phyloP scores from a whole-genome alignment of 2,888 invertebrate genomes.

The Lasioglossum vierecki region DNA sequence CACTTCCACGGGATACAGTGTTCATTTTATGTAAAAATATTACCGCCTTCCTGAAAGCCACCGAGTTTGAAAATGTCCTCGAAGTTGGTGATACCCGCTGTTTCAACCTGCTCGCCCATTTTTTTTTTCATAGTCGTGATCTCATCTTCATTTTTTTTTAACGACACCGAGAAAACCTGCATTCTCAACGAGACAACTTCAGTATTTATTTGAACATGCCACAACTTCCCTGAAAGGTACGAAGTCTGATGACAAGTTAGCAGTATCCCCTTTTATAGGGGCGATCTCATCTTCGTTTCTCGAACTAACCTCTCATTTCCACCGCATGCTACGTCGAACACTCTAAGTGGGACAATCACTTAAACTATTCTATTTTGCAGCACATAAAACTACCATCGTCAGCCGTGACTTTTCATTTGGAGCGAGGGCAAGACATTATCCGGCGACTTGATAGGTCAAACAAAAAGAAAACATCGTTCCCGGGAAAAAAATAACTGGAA shows the following conservation, averaged over 20 bases:
- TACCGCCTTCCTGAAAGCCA: neutral
- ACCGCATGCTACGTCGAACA: neutral
- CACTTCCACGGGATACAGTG: neutral
- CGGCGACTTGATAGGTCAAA: neutral
- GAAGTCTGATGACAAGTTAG: neutral
- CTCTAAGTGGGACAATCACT: neutral
- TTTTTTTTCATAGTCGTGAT: neutral
- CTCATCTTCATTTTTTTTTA: neutral
- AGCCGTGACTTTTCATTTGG: neutral
- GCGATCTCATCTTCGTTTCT: neutral
- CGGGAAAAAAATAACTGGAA: neutral
- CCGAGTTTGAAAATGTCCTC: neutral
- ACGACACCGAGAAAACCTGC: neutral
- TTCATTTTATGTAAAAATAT: conserved; percentile 3
- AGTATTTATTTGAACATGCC: neutral
- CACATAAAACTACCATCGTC: neutral
- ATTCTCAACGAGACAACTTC: neutral
- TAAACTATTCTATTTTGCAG: neutral
- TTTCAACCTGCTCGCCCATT: neutral
- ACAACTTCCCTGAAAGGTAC: neutral
- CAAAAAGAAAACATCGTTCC: neutral
- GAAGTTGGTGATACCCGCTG: neutral
- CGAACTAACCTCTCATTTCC: neutral
- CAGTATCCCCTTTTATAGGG: neutral
- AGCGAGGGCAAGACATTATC: neutral